These are phyloP conservation scores for Scylla paramamosain DNA, from an alignment of 1,140 invertebrate species.

Conservation along the genomic window DNA sequence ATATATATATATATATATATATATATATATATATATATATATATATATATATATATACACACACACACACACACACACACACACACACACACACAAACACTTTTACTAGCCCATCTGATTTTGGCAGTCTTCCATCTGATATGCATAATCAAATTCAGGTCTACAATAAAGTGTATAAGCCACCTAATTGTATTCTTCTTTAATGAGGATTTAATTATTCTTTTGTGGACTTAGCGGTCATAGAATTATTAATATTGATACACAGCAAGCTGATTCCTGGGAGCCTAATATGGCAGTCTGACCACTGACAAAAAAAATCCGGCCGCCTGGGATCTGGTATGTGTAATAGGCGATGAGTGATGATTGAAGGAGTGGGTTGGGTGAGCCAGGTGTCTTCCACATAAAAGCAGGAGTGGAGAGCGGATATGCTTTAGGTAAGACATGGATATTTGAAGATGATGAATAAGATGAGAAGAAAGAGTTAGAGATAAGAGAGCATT, in stretches of 20 bases:
- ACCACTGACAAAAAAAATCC: neutral
- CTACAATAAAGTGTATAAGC: neutral
- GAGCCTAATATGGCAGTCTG: conserved; percentile 9
- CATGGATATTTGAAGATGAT: neutral
- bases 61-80: neutral
- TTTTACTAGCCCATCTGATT: neutral
- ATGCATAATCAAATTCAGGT: neutral
- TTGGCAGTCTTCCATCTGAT: neutral
- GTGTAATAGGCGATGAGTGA: conserved; percentile 21
- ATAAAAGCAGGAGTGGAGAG: neutral
- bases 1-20: neutral
- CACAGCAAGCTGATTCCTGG: neutral
- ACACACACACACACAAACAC: neutral
- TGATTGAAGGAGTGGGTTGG: neutral
- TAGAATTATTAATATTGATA: conserved; percentile 25
- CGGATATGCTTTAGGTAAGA: neutral
- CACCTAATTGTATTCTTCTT: neutral
- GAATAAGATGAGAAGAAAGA: neutral
- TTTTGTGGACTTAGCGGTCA: neutral
- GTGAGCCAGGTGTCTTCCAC: neutral
- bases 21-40: conserved; percentile 59
- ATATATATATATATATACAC: conserved; percentile 42
- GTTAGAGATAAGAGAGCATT: neutral
- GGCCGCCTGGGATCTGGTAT: neutral
- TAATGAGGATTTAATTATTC: conserved; percentile 16